These are phyloP conservation scores for Disparrhopalites patrizii DNA, from an alignment of 2,888 invertebrate genomes.

Conservation along the genomic window DNA sequence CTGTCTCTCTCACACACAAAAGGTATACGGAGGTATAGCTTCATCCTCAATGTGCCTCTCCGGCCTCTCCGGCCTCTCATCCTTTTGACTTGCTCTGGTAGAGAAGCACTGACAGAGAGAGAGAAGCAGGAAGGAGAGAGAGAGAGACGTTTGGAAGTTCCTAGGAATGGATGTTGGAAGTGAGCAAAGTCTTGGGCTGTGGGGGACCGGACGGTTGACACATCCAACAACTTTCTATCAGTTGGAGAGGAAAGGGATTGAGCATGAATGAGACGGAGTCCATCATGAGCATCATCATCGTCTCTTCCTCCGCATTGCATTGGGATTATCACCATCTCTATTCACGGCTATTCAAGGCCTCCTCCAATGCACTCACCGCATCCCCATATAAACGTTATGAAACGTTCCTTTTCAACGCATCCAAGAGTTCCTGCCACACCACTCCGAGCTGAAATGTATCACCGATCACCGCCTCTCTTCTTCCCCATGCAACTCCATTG, in stretches of 20 bases:
- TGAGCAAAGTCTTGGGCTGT: not conserved
- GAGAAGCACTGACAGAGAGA: not conserved
- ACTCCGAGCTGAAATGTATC: not conserved
- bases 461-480: too few species aligned
- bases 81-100: not conserved
- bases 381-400: not conserved
- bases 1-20: not conserved
- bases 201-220: not conserved
- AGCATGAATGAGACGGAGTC: conserved; percentile 3
- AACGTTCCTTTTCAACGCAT: not conserved
- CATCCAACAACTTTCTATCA: conserved; percentile 7
- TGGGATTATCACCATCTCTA: not conserved
- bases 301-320: not conserved
- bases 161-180: not conserved
- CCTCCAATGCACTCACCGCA: too few species aligned
- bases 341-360: too few species aligned
- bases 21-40: not conserved
- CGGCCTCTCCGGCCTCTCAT: not conserved
- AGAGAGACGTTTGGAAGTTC: too few species aligned
- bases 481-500: too few species aligned
- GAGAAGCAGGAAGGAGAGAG: too few species aligned
- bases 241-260: conserved; percentile 4
- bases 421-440: not conserved
- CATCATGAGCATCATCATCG: conserved; percentile 12
- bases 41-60: not conserved